Evolutionary conservation across 1,140 invertebrate species (phyloP).

Genomic region (Brachionus angularis): DNA sequence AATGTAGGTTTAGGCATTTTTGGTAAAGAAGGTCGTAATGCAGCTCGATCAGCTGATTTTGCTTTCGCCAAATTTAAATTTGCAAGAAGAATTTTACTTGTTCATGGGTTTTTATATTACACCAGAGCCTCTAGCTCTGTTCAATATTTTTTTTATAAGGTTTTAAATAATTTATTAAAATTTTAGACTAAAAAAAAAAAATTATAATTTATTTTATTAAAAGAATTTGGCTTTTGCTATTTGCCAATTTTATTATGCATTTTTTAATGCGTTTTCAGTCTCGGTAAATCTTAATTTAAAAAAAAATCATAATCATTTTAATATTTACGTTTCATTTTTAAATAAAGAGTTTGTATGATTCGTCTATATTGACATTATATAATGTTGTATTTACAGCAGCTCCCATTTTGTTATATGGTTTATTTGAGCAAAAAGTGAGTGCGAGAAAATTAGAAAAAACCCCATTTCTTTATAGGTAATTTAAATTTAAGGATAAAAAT

Average conservation of each 20-base stretch:
- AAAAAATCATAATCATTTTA: background rate
- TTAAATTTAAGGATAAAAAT: background rate
- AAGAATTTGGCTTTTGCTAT: conserved; percentile 59
- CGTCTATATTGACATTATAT: conserved; percentile 95
- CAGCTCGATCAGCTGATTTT: conserved; percentile 94
- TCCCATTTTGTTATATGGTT: conserved; percentile 12
- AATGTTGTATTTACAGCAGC: conserved; percentile 69
- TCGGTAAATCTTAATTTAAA: conserved; percentile 12
- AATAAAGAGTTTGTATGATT: conserved; percentile 84
- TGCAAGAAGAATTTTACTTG: conserved; percentile 75
- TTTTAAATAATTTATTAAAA: conserved; percentile 87
- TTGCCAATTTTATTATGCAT: conserved; percentile 39
- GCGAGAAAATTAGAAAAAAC: background rate
- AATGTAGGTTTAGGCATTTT: conserved; percentile 89
- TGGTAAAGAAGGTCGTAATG: conserved; percentile 89
- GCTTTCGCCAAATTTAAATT: conserved; percentile 83
- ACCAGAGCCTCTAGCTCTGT: conserved; percentile 84
- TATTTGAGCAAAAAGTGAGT: conserved; percentile 36
- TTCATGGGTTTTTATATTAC: conserved; percentile 95
- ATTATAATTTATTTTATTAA: conserved; percentile 95
- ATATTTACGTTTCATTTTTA: conserved; percentile 62
- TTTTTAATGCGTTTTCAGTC: conserved; percentile 30
- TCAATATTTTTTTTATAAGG: conserved; percentile 94
- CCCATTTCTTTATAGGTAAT: conserved; percentile 26
- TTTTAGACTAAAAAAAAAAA: conserved; percentile 98